Percentiles rank a stretch among this genome's conserved stretches.
Evolutionary conservation across 1,140 invertebrate genomes (phyloP).

Genomic region (Pseudomyrmex dendroicus): DNA sequence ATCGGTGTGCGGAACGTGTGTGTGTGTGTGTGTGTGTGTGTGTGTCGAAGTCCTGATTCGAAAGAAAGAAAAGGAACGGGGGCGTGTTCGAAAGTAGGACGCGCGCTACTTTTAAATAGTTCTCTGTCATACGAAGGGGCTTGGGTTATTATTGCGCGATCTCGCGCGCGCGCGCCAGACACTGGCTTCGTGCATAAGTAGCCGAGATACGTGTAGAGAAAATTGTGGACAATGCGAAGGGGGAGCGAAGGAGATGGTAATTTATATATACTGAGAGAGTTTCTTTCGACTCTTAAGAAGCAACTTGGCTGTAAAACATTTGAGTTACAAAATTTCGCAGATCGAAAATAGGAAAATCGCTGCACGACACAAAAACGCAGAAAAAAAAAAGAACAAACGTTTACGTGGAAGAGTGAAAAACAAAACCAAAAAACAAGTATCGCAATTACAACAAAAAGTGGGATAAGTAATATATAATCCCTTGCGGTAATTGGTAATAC

Average conservation of each 20-base stretch:
- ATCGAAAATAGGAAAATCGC: too few species aligned
- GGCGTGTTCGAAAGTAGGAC: constrained; percentile 46
- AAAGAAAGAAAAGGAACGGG: constrained; percentile 34
- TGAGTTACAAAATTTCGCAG: too few species aligned
- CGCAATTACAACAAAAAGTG: too few species aligned
- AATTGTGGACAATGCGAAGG: constrained; percentile 30
- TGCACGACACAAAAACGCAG: too few species aligned
- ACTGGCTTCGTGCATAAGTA: constrained; percentile 26
- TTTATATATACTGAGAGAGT: too few species aligned
- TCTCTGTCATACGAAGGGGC: constrained; percentile 69
- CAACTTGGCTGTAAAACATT: too few species aligned
- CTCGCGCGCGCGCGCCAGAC: constrained; percentile 33
- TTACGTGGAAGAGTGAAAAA: too few species aligned
- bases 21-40: neutral
- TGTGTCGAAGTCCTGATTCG: constrained; percentile 13
- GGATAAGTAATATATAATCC: neutral
- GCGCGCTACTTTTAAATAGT: constrained; percentile 74
- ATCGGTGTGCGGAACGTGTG: constrained; percentile 3
- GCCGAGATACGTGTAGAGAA: neutral
- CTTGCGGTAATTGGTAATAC: neutral
- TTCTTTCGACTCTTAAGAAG: too few species aligned
- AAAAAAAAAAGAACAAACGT: too few species aligned
- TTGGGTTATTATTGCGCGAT: constrained; percentile 79
- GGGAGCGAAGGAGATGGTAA: neutral
- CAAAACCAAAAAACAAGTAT: too few species aligned